A percentile compares a stretch with the other conserved stretches of the same genome.
These are phyloP conservation scores for Poicephalus meyeri DNA, from an alignment of 2,113 vertebrate species.

Conservation along the genomic window DNA sequence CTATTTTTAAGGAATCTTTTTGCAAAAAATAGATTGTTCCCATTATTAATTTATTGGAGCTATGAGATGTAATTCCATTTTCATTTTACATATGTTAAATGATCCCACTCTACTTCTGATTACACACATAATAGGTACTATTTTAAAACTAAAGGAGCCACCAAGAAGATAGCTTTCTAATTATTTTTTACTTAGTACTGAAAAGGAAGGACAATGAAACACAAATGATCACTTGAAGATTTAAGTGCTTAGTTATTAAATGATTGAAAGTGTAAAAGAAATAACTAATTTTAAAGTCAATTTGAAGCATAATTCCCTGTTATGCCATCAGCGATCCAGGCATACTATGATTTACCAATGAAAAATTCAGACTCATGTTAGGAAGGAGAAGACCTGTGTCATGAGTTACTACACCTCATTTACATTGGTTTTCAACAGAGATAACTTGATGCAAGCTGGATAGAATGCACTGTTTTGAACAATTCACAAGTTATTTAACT, in stretches of 20 bases:
- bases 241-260: slow-evolving; percentile 21
- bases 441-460: background rate
- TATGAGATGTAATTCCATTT: background rate
- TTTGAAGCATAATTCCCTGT: slow-evolving; percentile 27
- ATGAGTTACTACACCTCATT: background rate
- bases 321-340: background rate
- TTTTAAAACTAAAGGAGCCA: background rate
- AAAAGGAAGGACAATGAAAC: background rate
- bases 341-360: background rate
- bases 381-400: background rate
- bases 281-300: slow-evolving; percentile 46
- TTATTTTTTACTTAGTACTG: background rate
- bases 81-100: background rate
- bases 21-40: background rate
- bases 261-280: slow-evolving; percentile 31
- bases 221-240: background rate
- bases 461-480: background rate
- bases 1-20: background rate
- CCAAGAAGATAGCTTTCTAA: background rate
- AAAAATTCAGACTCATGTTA: slow-evolving; percentile 5
- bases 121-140: background rate
- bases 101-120: background rate
- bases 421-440: background rate
- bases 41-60: background rate
- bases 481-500: background rate